Percentiles rank a stretch among this genome's conserved stretches.
Conservation (phyloP, 2,888 invertebrate species). For the Zele albiditarsus region DNA sequence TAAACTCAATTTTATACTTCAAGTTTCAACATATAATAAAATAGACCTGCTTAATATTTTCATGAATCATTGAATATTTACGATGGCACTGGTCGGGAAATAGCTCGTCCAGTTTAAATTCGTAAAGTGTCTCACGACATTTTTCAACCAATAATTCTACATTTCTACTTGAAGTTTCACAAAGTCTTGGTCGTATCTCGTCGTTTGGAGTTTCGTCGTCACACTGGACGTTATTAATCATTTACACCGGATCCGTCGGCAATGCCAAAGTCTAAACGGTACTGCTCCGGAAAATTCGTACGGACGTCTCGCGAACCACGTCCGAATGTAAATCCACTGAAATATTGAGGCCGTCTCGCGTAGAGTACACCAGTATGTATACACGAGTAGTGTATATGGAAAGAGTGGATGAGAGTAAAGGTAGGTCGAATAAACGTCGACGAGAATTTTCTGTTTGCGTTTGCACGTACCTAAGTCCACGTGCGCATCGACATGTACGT, state of each 20-base stretch:
- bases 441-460: conserved; percentile 27
- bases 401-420: conserved; percentile 4
- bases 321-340: conserved; percentile 71
- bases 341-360: conserved; percentile 63
- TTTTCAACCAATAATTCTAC: conserved; percentile 40
- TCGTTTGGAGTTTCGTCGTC: conserved; percentile 21
- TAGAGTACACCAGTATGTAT: conserved; percentile 13
- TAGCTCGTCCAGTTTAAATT: conserved; percentile 29
- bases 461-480: conserved; percentile 19
- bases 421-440: conserved; percentile 26
- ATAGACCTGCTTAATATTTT: conserved; percentile 37
- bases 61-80: conserved; percentile 37
- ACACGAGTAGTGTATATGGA: conserved; percentile 15
- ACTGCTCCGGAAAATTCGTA: conserved; percentile 67
- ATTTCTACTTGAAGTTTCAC: conserved; percentile 11
- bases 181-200: conserved; percentile 19
- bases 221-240: conserved; percentile 63
- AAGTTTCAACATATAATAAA: not conserved
- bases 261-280: conserved; percentile 67
- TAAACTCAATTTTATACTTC: not conserved
- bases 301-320: conserved; percentile 61
- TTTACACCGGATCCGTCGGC: conserved; percentile 68
- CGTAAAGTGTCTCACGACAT: conserved; percentile 34
- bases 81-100: not conserved
- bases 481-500: conserved; percentile 17